A percentile compares a stretch with the other conserved stretches of the same genome.
Conservation (phyloP, 64 coral and sea anemone genomes). For the Porites lutea region DNA sequence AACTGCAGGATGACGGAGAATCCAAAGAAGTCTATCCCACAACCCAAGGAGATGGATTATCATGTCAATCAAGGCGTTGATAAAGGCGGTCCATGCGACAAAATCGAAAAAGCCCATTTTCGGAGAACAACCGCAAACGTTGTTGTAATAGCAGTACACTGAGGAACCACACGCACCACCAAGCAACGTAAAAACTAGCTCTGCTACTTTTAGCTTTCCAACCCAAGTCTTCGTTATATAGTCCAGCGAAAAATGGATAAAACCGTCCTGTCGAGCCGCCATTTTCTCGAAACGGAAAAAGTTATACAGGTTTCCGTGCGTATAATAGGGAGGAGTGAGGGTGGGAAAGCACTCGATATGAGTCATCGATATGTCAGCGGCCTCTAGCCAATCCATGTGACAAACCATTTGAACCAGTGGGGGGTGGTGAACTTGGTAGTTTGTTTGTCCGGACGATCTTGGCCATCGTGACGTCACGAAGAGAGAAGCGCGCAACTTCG, state of each 20-base stretch:
- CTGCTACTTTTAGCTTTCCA: slow-evolving; percentile 63
- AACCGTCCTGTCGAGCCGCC: background rate
- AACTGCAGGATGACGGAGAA: slow-evolving; percentile 79
- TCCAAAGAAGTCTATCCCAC: slow-evolving; percentile 85
- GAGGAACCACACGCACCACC: slow-evolving; percentile 59
- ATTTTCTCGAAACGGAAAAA: background rate
- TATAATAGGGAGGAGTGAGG: too few species aligned
- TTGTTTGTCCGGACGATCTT: too few species aligned
- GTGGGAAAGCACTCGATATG: too few species aligned
- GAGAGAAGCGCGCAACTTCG: too few species aligned
- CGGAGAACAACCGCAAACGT: background rate
- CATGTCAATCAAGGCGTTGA: slow-evolving; percentile 81
- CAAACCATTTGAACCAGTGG: too few species aligned
- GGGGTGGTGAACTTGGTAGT: too few species aligned
- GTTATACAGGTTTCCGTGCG: too few species aligned
- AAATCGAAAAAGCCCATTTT: slow-evolving; percentile 76
- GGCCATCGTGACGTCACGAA: too few species aligned
- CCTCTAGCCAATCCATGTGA: too few species aligned
- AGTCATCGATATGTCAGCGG: too few species aligned
- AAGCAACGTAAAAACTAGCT: slow-evolving; percentile 74
- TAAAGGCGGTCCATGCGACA: slow-evolving; percentile 87
- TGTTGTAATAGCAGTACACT: background rate
- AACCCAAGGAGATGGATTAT: slow-evolving; percentile 82
- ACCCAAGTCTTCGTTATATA: slow-evolving; percentile 55
- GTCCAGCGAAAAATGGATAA: slow-evolving; percentile 68